These are phyloP conservation scores for Sceloporus tristichus DNA, from an alignment of 2,113 vertebrate genomes.

Conservation along the genomic window DNA sequence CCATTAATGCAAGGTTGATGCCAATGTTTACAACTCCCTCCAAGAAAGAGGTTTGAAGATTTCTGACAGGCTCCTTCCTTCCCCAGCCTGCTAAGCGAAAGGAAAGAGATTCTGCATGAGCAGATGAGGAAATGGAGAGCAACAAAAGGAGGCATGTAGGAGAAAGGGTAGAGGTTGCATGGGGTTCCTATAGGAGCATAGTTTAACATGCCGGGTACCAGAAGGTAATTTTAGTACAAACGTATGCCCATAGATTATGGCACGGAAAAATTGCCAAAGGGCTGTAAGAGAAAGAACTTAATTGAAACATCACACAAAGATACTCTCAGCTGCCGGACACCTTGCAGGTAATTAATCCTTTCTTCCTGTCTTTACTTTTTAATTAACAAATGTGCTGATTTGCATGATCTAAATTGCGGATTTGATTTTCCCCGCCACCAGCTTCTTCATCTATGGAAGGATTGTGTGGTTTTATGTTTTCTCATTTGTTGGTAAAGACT, in stretches of 20 bases:
- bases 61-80: slow-evolving; percentile 19
- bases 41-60: slow-evolving; percentile 28
- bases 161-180: not conserved
- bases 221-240: not conserved
- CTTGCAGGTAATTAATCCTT: slow-evolving; percentile 29
- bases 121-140: not conserved
- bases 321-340: fast-evolving
- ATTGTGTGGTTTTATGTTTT: not conserved
- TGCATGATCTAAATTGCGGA: not conserved
- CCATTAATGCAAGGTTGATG: slow-evolving; percentile 36
- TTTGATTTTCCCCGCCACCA: not conserved
- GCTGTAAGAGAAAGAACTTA: not conserved
- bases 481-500: not conserved
- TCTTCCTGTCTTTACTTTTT: not conserved
- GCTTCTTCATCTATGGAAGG: not conserved
- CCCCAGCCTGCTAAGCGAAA: not conserved
- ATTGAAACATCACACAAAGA: slow-evolving; percentile 1
- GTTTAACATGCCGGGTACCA: not conserved
- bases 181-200: not conserved
- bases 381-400: not conserved
- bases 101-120: slow-evolving; percentile 10
- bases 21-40: slow-evolving; percentile 36
- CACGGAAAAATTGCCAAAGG: not conserved
- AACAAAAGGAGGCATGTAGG: not conserved
- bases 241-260: not conserved